Base-by-base conservation (phyloP, 2,113 vertebrate genomes). In the Tychaedon coryphoeus region DNA sequence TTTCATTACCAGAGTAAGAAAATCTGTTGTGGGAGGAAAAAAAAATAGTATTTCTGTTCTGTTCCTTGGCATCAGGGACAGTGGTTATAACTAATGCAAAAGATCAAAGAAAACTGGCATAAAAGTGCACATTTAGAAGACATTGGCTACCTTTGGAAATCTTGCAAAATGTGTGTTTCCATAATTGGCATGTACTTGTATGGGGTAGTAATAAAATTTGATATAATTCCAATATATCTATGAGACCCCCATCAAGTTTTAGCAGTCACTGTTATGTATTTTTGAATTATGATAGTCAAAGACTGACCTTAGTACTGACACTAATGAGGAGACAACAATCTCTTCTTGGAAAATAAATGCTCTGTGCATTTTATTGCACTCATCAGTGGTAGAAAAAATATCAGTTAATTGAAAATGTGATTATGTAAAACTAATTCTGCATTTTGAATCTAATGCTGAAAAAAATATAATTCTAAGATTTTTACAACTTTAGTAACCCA, bases 71-170 rank as follows among this genome's bases (percentile, higher is more conserved):
- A 36, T 22, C 66, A 77, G 83, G 50, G 76, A 10, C 1, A 18
- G 85, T 79, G 42, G 38, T 84, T 88, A 64, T 84, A 94, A 91
- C 48, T 90, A 86, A 88, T 81, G 62, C 54, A 96, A 88, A 85
- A 51, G 22, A 54, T 28, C 25, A 92, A 88, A 75, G 23, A 42
- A 88, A 78, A 72, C 0, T 29, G 38, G 6, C 33, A 22, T 38
- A 36, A 67, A 89, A 94, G 23, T 48, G 54, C 74, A 42, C 6
- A 3, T 43, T 47, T 43, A 34, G 67, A 80, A 56, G 33, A 31
- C 4, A 8, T 15, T 77, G 80, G 17, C 61, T 65, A 14, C 48
- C 8, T 42, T 31, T 57, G 42, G 86, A 88, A 95, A 77, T 58
- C 31, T 43, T 51, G 90, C 28, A 90, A 28, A 85, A 71, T 5